Base-by-base conservation (phyloP, 2,797 vertebrate genomes). In the Ctenopoma kingsleyae region DNA sequence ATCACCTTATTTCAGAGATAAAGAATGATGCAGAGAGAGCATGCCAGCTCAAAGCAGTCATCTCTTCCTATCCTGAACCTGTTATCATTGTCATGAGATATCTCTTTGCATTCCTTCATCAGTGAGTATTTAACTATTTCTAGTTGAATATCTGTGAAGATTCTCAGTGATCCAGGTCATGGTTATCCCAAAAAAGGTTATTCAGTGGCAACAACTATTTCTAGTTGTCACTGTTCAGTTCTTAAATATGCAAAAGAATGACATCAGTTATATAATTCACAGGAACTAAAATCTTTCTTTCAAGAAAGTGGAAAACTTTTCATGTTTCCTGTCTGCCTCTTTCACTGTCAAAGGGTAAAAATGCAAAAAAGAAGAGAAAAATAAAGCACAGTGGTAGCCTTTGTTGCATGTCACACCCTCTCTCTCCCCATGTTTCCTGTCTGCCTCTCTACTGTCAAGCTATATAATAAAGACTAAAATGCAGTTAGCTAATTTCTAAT, bases 81-180 rank as follows among this genome's bases (percentile, higher is more conserved):
- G 72, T 94, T 48, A 83, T 93, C 68, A 56, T 97, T 32, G 95
- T 98, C 57, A 94, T 97, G 89, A 93, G 96, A 89, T 97, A 97
- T 66, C 95, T 98, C 49, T 97, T 97, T 89, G 92, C 95, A 27
- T 97, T 97, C 85, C 95, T 97, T 74, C 93, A 96, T 81, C 96
- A 98, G 96, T 98, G 86, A 97, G 96, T 94, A 71, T 63, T 53
- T 4, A 41, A 57, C 6, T 16, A 3, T 16, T 32, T 30, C 27
- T 13, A 25, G 4, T 47, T 5, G 4, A 27, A 27, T 27, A 27
- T 27, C 25, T 27, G 25, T 27, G 25, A 27, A 27, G 25, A 27
- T 27, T 27, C 25, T 27, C 3, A 27, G 25, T 27, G 4, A 2
- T 27, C 6, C 25, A 27, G 25, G 25, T 27, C 25, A 27, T 27